A percentile compares a stretch with the other conserved stretches of the same genome.
Evolutionary conservation across 2,888 invertebrate species (phyloP).

Genomic region (Marasmarcha lunaedactyla): DNA sequence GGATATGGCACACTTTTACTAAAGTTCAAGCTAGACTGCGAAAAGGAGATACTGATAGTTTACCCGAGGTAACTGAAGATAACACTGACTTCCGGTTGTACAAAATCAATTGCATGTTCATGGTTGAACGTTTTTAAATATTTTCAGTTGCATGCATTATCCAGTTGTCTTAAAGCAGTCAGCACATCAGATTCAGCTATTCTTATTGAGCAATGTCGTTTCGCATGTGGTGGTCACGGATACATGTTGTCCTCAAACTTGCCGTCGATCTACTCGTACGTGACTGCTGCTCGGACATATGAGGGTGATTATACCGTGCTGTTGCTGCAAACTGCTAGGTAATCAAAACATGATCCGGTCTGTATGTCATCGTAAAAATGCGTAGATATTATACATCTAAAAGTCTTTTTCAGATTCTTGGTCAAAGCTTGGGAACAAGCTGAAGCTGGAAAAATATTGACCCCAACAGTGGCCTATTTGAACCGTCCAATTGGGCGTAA

Average conservation of each 20-base stretch:
- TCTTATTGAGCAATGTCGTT: conserved; percentile 85
- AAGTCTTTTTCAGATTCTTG: conserved; percentile 66
- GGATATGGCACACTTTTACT: conserved; percentile 85
- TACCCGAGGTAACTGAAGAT: conserved; percentile 79
- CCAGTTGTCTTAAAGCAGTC: conserved; percentile 91
- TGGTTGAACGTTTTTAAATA: too few species aligned
- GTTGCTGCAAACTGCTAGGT: conserved; percentile 88
- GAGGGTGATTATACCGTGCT: conserved; percentile 97
- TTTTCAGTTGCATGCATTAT: conserved; percentile 84
- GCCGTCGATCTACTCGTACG: conserved; percentile 83
- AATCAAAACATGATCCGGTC: conserved; percentile 6
- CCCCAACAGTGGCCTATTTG: conserved; percentile 79
- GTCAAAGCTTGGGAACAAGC: conserved; percentile 81
- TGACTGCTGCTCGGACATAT: conserved; percentile 91
- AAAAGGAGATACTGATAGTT: conserved; percentile 78
- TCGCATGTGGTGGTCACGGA: conserved; percentile 95
- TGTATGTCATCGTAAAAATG: too few species aligned
- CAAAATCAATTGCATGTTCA: too few species aligned
- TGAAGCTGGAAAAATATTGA: conserved; percentile 67
- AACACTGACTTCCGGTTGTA: too few species aligned
- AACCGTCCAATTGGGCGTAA: conserved; percentile 21
- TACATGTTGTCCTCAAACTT: conserved; percentile 90
- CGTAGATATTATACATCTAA: background rate
- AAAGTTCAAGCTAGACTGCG: conserved; percentile 80
- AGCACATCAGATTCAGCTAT: conserved; percentile 79